phyloP scores from a whole-genome alignment of 2,797 vertebrate species.

The Nasua narica region DNA sequence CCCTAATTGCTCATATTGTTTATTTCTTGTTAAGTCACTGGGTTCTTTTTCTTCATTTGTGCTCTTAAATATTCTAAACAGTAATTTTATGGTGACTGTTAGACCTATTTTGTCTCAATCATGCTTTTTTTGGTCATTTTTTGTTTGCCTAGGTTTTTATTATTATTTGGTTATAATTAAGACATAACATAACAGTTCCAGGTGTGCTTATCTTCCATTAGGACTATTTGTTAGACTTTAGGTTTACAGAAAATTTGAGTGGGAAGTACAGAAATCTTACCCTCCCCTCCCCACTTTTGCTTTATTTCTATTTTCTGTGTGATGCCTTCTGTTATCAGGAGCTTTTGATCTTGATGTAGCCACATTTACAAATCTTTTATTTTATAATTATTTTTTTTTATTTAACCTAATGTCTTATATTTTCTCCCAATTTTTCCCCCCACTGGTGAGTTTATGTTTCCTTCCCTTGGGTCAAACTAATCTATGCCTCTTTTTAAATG shows the following conservation, averaged over 20 bases:
- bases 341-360: neutral
- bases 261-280: neutral
- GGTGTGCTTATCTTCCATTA: neutral
- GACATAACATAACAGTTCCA: neutral
- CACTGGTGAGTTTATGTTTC: neutral
- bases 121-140: neutral
- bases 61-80: neutral
- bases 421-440: neutral
- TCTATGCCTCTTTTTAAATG: neutral
- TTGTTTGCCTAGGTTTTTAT: neutral
- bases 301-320: neutral
- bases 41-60: neutral
- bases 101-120: neutral
- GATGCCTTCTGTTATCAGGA: neutral
- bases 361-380: neutral
- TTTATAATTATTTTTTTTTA: neutral
- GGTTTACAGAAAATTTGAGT: neutral
- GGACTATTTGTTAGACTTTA: neutral
- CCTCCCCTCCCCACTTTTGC: rapidly evolving
- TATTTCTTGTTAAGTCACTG: neutral
- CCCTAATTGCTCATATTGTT: neutral
- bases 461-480: neutral
- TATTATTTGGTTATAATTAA: neutral
- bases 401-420: neutral
- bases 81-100: neutral